Conservation (phyloP, 2,797 vertebrate species). For the Xerus rutilus region DNA sequence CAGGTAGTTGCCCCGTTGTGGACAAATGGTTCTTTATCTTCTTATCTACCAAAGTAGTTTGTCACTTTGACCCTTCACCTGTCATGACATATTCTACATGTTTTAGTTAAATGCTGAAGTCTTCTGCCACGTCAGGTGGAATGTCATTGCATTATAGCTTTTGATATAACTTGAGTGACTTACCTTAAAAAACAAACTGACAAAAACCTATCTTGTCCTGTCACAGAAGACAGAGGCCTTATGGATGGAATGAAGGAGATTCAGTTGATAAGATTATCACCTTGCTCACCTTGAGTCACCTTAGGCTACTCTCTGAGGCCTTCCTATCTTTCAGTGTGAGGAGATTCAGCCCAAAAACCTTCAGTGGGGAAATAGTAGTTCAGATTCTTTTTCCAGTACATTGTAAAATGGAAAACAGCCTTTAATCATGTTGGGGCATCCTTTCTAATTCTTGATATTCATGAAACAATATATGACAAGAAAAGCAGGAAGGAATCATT, state of each 20-base stretch:
- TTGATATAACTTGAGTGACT: slow-evolving; percentile 34
- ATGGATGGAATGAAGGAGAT: background rate
- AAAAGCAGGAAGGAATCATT: background rate
- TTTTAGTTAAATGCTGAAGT: background rate
- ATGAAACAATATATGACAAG: background rate
- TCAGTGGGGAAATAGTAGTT: background rate
- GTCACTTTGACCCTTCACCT: background rate
- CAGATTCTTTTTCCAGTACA: slow-evolving; percentile 20
- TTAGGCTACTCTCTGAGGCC: background rate
- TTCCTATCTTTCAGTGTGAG: background rate
- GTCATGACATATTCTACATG: background rate
- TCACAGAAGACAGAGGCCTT: background rate
- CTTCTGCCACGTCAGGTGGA: background rate
- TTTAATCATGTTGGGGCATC: background rate
- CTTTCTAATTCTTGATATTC: slow-evolving; percentile 41
- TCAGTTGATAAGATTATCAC: background rate
- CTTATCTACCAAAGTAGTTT: background rate
- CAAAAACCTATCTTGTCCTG: background rate
- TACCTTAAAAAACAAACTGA: background rate
- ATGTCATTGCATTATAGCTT: background rate
- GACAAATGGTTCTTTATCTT: background rate
- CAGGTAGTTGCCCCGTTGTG: background rate
- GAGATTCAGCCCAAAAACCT: background rate
- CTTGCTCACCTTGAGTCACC: background rate
- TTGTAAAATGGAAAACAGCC: background rate